Conservation (phyloP, 2,797 vertebrate species). For the Lepus oiostolus region DNA sequence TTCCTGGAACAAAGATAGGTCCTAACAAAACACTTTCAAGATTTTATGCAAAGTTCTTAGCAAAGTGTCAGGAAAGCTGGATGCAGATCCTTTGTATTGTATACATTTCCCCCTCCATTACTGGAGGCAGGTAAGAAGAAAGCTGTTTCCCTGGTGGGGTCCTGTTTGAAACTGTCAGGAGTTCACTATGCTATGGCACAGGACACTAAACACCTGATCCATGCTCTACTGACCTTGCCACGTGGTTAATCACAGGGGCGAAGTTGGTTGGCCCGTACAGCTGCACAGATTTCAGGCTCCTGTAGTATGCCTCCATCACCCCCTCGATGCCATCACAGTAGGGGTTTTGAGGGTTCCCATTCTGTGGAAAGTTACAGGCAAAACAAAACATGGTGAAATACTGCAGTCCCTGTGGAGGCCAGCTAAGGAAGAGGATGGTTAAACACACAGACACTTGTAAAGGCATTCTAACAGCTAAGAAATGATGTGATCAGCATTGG, state of each 20-base stretch:
- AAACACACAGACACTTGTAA: not conserved
- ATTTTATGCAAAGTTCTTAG: not conserved
- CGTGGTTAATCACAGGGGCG: conserved; percentile 98
- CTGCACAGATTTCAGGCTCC: conserved; percentile 97
- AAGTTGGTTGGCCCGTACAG: conserved; percentile 99
- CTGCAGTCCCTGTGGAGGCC: not conserved
- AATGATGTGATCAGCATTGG: not conserved
- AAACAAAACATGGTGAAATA: conserved; percentile 32
- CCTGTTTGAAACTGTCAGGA: not conserved
- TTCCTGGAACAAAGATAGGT: conserved; percentile 1
- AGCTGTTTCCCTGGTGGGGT: not conserved
- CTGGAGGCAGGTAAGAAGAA: not conserved
- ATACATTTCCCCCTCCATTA: not conserved
- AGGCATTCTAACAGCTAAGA: not conserved
- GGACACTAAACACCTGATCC: not conserved
- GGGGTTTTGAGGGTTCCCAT: conserved; percentile 98
- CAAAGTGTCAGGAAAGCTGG: not conserved
- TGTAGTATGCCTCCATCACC: conserved; percentile 98
- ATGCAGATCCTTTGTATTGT: not conserved
- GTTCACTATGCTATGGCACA: not conserved
- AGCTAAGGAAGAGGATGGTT: not conserved
- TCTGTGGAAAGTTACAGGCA: conserved; percentile 87
- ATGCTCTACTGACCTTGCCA: conserved; percentile 92
- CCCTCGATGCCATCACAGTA: conserved; percentile 97
- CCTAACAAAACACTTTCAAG: not conserved